Base-by-base conservation (phyloP, 2,888 invertebrate species). In the Erebia palarica region DNA sequence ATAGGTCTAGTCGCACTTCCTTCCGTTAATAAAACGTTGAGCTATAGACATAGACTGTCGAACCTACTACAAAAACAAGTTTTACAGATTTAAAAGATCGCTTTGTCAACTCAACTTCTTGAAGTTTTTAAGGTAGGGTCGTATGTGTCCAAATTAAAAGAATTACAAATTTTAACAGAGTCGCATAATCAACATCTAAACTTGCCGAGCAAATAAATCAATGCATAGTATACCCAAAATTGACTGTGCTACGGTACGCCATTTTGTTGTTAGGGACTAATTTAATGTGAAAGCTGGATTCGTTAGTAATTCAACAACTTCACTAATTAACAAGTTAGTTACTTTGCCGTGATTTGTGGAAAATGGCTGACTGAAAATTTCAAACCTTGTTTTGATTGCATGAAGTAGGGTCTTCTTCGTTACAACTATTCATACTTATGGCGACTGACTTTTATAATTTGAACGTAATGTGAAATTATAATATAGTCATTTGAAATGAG, bases 221-320 rank as follows among this genome's bases (percentile, higher is more conserved):
- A 64, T 57, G 69, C 57, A 64, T 58, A 44, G 36, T 55, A 47
- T 64, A 11, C 13, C 55, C 63, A 21, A 16, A 64, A 47, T 53
- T 47, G 63, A 55, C 63, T 16, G n/a, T 47, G 21, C 68, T 10
- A 36, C 13, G 63, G 57, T 57, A 55, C n/a, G 47, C 69, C 69
- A 69, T 69, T 69, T 58, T 47, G 63, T 47, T 69, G 63, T 64
- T 27, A 21, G 27, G n/a, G n/a, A 57, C 57, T 63, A 64, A 57
- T 68, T 68, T 42, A 61, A 61, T 55, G 61, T 47, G 57, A 61
- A 61, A 47, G 58, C 21, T 42, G 21, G 63, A 68, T 21, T 64
- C 69, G 47, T 61, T 27, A 44, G 44, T 44, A 21, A 55, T 57
- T 44, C 61, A 51, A 44, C 58, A 66, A 65, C 42, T 42, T 55